Base-by-base conservation (phyloP, 64 coral and sea anemone genomes). In the Montipora foliosa region DNA sequence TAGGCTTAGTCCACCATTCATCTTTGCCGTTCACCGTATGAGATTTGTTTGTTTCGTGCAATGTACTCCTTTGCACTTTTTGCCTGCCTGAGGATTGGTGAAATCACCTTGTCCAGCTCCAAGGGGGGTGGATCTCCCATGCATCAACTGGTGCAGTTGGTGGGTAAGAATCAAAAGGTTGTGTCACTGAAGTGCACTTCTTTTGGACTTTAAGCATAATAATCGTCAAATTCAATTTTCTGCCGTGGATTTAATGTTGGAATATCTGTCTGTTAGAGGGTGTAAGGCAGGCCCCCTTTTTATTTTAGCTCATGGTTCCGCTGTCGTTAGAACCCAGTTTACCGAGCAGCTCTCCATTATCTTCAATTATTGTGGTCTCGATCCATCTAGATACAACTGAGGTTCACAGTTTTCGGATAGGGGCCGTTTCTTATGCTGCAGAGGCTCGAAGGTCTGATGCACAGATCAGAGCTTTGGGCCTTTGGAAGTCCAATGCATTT, bases 31-130 rank as follows among this genome's bases (percentile, higher is more conserved):
- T 89, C 92, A 16, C 64, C 53, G 17, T 87, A 91, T 75, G 59
- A 91, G 8, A 47, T 37, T 50, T 90, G 47, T 72, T 61, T 79
- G 17, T 95, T 95, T 91, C 25, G 55, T 21, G 93, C 93, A 64
- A 91, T 90, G 75, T 90, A 88, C 14, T 68, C 66, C 19, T 21
- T 68, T 68, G 66, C 66, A 15, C 21, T 68, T 68, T 68, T 68
- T 16, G 66, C 66, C 66, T 68, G 2, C 19, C 13, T n/a, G 14
- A 68, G 66, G 66, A n/a, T 68, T 5, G 12, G 66, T 15, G 66
- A 68, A n/a, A 68, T 68, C 66, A 68, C 66, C 14, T 5, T 68
- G 14, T 68, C 66, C 19, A 1, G 66, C 19, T 17, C 13, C 13
- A n/a, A 68, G 66, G 66, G 66, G 5, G 13, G 14, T n/a, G 14